Evolutionary conservation across 2,113 vertebrate genomes (phyloP).

Genomic region (Burhinus bistriatus): DNA sequence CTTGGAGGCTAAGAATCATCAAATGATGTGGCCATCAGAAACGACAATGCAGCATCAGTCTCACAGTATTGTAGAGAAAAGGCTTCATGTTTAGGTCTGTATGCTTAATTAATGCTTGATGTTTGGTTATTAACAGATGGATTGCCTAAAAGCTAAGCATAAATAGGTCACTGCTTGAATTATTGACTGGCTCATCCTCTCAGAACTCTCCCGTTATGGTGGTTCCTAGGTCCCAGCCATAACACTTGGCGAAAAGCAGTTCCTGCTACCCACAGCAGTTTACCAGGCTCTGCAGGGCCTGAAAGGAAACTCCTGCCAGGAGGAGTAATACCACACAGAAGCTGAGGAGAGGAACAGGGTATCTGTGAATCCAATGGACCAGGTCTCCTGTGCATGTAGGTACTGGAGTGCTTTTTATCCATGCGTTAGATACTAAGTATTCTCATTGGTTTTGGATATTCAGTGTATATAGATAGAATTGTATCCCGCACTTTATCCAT

Average conservation of each 20-base stretch:
- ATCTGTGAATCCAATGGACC: background rate
- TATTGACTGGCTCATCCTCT: background rate
- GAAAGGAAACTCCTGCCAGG: background rate
- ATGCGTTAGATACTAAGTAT: background rate
- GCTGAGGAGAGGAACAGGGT: background rate
- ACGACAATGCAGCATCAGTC: background rate
- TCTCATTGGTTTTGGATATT: background rate
- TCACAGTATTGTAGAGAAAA: background rate
- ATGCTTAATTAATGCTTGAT: background rate
- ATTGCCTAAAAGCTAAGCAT: background rate
- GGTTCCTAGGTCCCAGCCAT: background rate
- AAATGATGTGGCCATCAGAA: background rate
- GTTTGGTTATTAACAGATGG: background rate
- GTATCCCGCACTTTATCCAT: background rate
- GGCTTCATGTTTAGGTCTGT: background rate
- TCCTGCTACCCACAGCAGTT: background rate
- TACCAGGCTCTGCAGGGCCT: background rate
- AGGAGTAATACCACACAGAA: background rate
- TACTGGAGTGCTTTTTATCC: background rate
- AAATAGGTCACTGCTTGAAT: background rate
- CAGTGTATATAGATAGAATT: background rate
- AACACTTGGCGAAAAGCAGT: background rate
- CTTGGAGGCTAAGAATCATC: background rate
- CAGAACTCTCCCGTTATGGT: background rate
- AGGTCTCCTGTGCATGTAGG: background rate